Evolutionary conservation across 2,113 vertebrate species (phyloP), one percentile per base, ranked within the genome.

Genomic region (Bucco capensis): DNA sequence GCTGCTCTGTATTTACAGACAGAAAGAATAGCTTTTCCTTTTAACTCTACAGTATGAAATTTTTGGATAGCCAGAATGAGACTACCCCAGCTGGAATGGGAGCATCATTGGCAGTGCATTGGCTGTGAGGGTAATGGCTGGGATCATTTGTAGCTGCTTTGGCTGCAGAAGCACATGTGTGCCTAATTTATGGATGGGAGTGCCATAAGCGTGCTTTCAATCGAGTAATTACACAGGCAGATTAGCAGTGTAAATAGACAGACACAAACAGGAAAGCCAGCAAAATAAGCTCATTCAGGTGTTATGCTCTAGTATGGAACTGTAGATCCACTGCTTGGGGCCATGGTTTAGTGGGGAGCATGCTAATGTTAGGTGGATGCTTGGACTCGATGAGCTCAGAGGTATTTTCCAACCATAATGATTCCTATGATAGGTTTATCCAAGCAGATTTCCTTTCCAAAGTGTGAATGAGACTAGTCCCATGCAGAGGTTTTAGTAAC

Each of bases 31-130:
- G 84, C 38, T 77, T 93, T 73, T 87, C 42, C 77, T 69, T 16
- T 86, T 60, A 40, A 91, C 92, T 83, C 53, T 23, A 62, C 54
- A 58, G 47, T 65, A 76, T 73, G 87, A 92, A 81, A 88, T 83
- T 94, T 88, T 86, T 90, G 69, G 80, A 64, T 92, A 72, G 86
- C 61, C 61, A 76, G 46, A 73, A 46, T 7, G 35, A 70, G 30
- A 23, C 54, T 69, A 25, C 79, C 92, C 86, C 92, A 96, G 85
- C 88, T 91, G 92, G 67, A 83, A 77, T 83, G 25, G 58, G 82
- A 94, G 89, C 93, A 91, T 93, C 75, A 71, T 84, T 95, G 95
- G 90, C 91, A 94, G 75, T 75, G 76, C 82, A 88, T 85, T 89
- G 6, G 0, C 93, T 92, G 50, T 93, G 86, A 86, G 64, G 94